phyloP scores from a whole-genome alignment of 53 echinoderm and acorn worm species.

The Luidia sarsii region DNA sequence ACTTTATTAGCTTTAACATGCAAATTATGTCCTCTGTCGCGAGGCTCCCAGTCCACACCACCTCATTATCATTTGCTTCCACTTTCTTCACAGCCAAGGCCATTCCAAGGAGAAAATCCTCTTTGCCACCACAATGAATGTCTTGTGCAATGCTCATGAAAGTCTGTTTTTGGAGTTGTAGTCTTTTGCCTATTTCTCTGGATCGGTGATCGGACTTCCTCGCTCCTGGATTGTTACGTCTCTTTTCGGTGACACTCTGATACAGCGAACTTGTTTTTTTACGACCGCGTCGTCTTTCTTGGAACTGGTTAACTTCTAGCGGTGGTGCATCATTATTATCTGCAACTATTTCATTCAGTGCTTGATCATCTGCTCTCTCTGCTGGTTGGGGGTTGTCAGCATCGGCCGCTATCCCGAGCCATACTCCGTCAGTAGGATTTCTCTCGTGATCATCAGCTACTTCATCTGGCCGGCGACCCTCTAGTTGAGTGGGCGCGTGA shows the following conservation, averaged over 20 bases:
- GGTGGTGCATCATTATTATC: not conserved
- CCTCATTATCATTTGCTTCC: not conserved
- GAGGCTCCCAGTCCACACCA: slow-evolving; percentile 16
- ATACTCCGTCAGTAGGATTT: not conserved
- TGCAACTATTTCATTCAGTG: not conserved
- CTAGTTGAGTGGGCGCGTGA: no score
- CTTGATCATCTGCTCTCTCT: not conserved
- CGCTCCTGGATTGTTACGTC: not conserved
- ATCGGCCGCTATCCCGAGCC: not conserved
- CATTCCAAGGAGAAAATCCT: not conserved
- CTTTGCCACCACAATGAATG: not conserved
- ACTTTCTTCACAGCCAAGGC: not conserved
- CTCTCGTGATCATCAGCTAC: no score
- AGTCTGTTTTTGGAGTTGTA: not conserved
- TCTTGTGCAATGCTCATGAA: not conserved
- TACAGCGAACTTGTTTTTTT: not conserved
- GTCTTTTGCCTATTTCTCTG: not conserved
- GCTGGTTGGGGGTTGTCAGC: not conserved
- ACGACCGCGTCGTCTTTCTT: not conserved
- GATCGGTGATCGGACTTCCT: not conserved
- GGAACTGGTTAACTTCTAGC: not conserved
- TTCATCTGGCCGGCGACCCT: no score
- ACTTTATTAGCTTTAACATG: slow-evolving; percentile 6
- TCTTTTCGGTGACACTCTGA: not conserved
- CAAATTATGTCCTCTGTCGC: slow-evolving; percentile 3